Base-by-base conservation (phyloP, 2,888 invertebrate species). In the Clitarchus hookeri region DNA sequence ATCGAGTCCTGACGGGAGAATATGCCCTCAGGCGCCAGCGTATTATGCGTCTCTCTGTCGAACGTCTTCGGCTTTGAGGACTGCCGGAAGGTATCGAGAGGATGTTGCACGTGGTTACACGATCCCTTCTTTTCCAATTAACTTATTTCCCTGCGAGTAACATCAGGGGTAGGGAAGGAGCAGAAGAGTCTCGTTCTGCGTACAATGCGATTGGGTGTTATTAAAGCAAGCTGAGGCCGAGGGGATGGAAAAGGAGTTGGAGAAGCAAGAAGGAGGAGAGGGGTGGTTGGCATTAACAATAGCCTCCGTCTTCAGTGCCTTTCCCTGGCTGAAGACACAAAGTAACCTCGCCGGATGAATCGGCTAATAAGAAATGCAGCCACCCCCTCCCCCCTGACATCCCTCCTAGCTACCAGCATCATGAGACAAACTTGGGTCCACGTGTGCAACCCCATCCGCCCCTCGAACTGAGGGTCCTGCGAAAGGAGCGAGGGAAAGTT, bases 401-500 rank as follows among this genome's bases (percentile, higher is more conserved):
- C 16, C 27, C 16, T 80, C 82, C 8, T 82, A 82, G 9, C 27
- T 4, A n/a, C 82, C 26, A n/a, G 65, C 65, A 65, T 65, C 65
- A 19, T n/a, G 65, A 65, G 65, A 65, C 65, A 65, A 65, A 11
- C n/a, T 65, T 65, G 65, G 65, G 19, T 23, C 8, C 19, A 16
- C 23, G 65, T 65, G 65, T 65, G 65, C 65, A 65, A 65, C 65
- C n/a, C 2, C 65, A 19, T 65, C n/a, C 65, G 16, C 84, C 44
- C 54, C 44, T 48, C 48, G 36, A 36, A 36, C 36, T 36, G 36
- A 36, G 36, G 1, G 13, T 44, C 36, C 44, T 13, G 25, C 44
- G 36, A 36, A 16, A 54, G 26, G 27, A 65, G 77, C 26, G 44
- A 83, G 80, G 85, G 85, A 86, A 87, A 88, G 86, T 88, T 87